phyloP scores from a whole-genome alignment of 1,140 invertebrate genomes.

The Dryas iulia region DNA sequence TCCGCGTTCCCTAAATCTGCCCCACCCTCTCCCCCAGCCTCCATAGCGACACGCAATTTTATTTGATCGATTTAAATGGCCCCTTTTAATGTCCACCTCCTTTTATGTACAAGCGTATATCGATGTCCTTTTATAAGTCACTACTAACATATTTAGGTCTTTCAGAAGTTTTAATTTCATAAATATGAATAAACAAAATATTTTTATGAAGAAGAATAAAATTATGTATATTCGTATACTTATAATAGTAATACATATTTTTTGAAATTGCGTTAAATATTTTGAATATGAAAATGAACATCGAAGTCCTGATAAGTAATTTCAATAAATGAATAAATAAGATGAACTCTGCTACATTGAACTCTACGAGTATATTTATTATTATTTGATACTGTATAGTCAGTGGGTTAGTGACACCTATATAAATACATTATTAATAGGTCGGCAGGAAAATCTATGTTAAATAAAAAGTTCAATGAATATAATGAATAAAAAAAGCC shows the following conservation, averaged over 20 bases:
- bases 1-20: constrained; percentile 33
- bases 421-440: constrained; percentile 8
- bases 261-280: not conserved
- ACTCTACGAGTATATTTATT: too few relatives aligned
- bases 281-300: not conserved
- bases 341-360: too few relatives aligned
- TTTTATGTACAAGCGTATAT: not conserved
- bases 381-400: not conserved
- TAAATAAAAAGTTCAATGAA: constrained; percentile 25
- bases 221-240: too few relatives aligned
- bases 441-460: constrained; percentile 15
- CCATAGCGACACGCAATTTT: constrained; percentile 18
- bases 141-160: not conserved
- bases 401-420: not conserved
- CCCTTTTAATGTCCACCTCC: not conserved
- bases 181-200: too few relatives aligned
- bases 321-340: too few relatives aligned
- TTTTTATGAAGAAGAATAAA: too few relatives aligned
- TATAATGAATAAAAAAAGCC: constrained; percentile 33
- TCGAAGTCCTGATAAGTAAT: too few relatives aligned
- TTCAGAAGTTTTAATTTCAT: not conserved
- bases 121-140: not conserved
- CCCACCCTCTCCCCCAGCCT: constrained; percentile 20
- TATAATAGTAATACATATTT: not conserved
- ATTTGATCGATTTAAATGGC: constrained; percentile 34